Conservation (phyloP, 2,888 invertebrate species). For the Cerastis leucographa region DNA sequence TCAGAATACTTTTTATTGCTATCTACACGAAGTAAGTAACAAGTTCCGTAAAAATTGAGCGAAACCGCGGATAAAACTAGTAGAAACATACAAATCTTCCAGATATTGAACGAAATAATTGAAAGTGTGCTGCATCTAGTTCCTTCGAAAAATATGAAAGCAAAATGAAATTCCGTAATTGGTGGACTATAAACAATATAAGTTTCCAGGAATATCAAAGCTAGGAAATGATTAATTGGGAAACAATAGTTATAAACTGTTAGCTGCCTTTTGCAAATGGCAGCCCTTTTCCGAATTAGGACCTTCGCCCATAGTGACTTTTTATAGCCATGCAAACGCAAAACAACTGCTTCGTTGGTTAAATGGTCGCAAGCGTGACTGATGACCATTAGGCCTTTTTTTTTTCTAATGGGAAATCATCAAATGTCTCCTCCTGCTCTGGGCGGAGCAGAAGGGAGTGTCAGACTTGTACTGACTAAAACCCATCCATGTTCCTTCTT, state of each 20-base stretch:
- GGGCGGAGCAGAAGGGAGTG: too few relatives aligned
- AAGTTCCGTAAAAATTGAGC: neutral
- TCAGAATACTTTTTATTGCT: neutral
- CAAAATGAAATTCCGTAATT: neutral
- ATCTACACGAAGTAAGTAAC: neutral
- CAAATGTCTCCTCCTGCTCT: too few relatives aligned
- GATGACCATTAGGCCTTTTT: too few relatives aligned
- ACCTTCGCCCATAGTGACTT: neutral
- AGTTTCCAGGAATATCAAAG: neutral
- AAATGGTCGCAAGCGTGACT: too few relatives aligned
- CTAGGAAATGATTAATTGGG: constrained; percentile 15
- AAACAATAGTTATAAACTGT: constrained; percentile 13
- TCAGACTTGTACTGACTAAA: too few relatives aligned
- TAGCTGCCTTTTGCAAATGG: constrained; percentile 22
- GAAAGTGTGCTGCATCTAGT: neutral
- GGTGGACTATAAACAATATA: neutral
- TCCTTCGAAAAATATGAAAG: neutral
- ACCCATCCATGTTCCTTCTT: too few relatives aligned
- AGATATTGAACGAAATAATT: neutral
- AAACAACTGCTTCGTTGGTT: neutral
- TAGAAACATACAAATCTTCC: neutral
- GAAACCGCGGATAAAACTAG: neutral
- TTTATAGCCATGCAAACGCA: neutral
- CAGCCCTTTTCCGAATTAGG: neutral
- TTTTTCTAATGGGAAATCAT: too few relatives aligned